Evolutionary conservation across 2,797 vertebrate species (phyloP).

Genomic region (Aulostomus chinensis): DNA sequence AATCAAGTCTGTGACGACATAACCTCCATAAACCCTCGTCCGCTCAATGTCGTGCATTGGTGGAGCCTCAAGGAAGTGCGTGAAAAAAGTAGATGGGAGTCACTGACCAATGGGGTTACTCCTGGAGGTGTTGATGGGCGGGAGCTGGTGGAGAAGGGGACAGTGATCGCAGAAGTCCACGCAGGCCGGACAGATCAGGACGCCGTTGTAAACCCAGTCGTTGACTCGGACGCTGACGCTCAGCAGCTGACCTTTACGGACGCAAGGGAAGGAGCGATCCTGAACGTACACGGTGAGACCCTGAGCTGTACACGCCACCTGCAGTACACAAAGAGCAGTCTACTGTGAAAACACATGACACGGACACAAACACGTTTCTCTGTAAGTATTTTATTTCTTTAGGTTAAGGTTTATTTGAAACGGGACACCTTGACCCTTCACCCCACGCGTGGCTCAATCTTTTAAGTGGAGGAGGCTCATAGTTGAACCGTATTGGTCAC

Average conservation of each 20-base stretch:
- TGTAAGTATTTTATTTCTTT: too few relatives aligned
- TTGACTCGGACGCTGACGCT: conserved; percentile 85
- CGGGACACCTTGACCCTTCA: too few relatives aligned
- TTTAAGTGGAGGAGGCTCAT: too few relatives aligned
- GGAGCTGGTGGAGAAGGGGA: conserved; percentile 85
- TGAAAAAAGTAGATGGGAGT: background rate
- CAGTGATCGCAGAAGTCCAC: conserved; percentile 88
- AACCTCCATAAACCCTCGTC: too few relatives aligned
- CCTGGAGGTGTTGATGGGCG: conserved; percentile 81
- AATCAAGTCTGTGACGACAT: too few relatives aligned
- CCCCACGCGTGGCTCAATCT: too few relatives aligned
- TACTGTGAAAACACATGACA: conserved; percentile 3
- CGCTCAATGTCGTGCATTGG: too few relatives aligned
- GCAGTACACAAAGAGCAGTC: conserved; percentile 22
- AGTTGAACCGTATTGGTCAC: too few relatives aligned
- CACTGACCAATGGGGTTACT: conserved; percentile 83
- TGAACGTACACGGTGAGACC: conserved; percentile 90
- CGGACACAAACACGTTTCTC: background rate
- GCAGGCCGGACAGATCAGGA: conserved; percentile 90
- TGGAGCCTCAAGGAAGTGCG: background rate
- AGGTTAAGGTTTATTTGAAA: too few relatives aligned
- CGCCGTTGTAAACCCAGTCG: conserved; percentile 89
- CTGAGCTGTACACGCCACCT: conserved; percentile 87
- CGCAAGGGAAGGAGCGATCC: conserved; percentile 83
- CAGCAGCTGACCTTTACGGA: conserved; percentile 85